A percentile compares a stretch with the other conserved stretches of the same genome.
Evolutionary conservation across 2,113 vertebrate genomes (phyloP).

Genomic region (Anser cygnoides): DNA sequence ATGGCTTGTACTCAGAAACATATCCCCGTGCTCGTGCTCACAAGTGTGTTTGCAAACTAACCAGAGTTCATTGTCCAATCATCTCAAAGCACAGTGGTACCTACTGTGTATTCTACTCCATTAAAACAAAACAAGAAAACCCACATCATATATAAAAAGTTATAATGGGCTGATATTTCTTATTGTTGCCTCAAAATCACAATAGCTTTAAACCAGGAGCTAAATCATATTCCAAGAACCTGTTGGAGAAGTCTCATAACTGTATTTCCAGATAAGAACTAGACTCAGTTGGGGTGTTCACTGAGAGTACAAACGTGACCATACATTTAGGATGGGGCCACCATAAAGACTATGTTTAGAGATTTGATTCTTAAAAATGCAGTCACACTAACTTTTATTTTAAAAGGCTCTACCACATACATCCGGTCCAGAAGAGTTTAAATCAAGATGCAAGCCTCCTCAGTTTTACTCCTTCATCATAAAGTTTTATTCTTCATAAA

Average conservation of each 20-base stretch:
- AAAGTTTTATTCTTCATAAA: conserved; percentile 79
- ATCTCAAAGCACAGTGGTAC: not conserved
- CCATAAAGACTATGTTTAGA: not conserved
- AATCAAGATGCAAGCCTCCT: conserved; percentile 47
- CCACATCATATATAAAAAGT: accelerated
- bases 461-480: conserved; percentile 55
- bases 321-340: not conserved
- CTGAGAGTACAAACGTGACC: not conserved
- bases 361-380: not conserved
- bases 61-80: not conserved
- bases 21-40: accelerated
- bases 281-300: not conserved
- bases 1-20: not conserved
- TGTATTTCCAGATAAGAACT: not conserved
- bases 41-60: not conserved
- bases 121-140: not conserved
- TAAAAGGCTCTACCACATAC: not conserved
- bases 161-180: not conserved
- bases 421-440: not conserved
- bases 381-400: not conserved
- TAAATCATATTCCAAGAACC: not conserved
- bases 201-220: not conserved
- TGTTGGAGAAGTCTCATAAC: not conserved
- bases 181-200: not conserved
- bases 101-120: not conserved